Evolutionary conservation across 2,888 invertebrate genomes (phyloP).

Genomic region (Leptarthrus brevirostris): DNA sequence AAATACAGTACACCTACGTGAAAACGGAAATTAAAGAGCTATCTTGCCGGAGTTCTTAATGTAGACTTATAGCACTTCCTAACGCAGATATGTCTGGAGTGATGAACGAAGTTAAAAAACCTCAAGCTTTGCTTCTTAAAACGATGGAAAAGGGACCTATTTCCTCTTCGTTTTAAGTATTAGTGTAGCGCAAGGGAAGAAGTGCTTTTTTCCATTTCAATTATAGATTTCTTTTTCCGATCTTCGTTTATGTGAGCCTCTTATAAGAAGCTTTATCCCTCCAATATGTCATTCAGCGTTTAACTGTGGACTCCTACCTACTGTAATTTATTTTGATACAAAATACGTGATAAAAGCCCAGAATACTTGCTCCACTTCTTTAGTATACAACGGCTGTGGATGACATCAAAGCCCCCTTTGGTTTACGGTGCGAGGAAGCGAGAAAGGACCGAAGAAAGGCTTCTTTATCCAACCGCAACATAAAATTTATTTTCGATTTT

Average conservation of each 20-base stretch:
- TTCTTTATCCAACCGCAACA: conserved; percentile 32
- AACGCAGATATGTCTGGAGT: conserved; percentile 1
- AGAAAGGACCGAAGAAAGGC: conserved; percentile 10
- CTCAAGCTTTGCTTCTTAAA: background rate
- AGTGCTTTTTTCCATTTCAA: conserved; percentile 10
- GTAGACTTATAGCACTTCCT: conserved; percentile 13
- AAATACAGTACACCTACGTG: conserved; percentile 3
- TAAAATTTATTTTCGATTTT: conserved; percentile 37
- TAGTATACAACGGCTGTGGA: conserved; percentile 10
- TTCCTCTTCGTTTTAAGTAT: background rate
- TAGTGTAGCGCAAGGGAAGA: background rate
- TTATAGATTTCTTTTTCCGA: conserved; percentile 12
- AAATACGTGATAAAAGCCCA: conserved; percentile 32
- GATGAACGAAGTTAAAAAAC: conserved; percentile 6
- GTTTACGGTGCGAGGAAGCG: conserved; percentile 1
- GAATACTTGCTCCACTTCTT: conserved; percentile 23
- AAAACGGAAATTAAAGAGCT: conserved; percentile 32
- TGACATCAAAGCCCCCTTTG: conserved; percentile 31
- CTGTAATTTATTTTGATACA: conserved; percentile 37
- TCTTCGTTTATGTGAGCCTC: conserved; percentile 10
- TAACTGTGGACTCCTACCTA: conserved; percentile 25
- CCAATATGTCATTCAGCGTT: conserved; percentile 16
- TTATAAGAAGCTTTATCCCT: conserved; percentile 11
- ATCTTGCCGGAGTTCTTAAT: conserved; percentile 8
- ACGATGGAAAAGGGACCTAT: conserved; percentile 8